A percentile compares a stretch with the other conserved stretches of the same genome.
Evolutionary conservation across 2,888 invertebrate genomes (phyloP).

Genomic region (Taphrorychus bicolor): DNA sequence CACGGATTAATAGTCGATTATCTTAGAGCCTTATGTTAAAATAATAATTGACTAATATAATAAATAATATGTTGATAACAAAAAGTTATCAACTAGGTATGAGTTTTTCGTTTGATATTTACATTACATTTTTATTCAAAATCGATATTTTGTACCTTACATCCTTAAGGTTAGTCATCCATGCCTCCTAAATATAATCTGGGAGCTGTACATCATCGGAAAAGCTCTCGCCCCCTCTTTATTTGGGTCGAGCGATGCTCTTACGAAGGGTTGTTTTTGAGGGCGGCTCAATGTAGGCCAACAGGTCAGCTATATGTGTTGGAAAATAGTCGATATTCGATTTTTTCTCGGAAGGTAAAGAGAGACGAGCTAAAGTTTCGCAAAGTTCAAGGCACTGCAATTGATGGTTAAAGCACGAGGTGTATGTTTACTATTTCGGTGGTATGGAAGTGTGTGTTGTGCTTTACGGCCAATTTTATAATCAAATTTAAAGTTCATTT

Average conservation of each 20-base stretch:
- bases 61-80: too few relatives aligned
- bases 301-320: slow-evolving; percentile 1
- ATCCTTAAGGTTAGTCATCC: neutral
- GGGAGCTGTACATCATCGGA: neutral
- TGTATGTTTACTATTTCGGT: too few relatives aligned
- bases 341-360: too few relatives aligned
- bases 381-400: too few relatives aligned
- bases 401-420: too few relatives aligned
- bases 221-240: neutral
- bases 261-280: neutral
- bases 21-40: neutral
- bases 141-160: too few relatives aligned
- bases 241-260: neutral
- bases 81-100: too few relatives aligned
- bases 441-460: too few relatives aligned
- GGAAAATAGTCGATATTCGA: slow-evolving; percentile 1
- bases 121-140: neutral
- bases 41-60: neutral
- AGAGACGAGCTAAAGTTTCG: too few relatives aligned
- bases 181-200: slow-evolving; percentile 16
- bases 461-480: too few relatives aligned
- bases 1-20: slow-evolving; percentile 5
- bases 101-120: neutral
- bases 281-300: slow-evolving; percentile 3
- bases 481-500: too few relatives aligned